Evolutionary conservation across 2,113 vertebrate species (phyloP), one percentile per base, ranked within the genome.

Genomic region (Scolopax mira): DNA sequence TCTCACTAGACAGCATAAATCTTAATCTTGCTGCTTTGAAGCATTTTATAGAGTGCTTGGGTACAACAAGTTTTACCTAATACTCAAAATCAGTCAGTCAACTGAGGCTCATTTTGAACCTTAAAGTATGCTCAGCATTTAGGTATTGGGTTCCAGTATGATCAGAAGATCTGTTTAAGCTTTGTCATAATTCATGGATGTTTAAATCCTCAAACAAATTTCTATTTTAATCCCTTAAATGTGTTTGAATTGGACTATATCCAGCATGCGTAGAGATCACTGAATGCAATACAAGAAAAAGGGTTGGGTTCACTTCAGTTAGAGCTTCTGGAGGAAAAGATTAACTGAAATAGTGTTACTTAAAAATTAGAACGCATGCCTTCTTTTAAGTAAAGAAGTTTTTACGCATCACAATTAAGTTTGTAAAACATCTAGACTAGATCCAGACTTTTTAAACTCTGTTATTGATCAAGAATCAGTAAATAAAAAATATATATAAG

Each of bases 171-270:
- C 18, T 91, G 17, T 77, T 61, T 66, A 88, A 83, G 11, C 30
- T 93, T 85, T 91, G 11, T 41, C 31, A 77, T 73, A 83, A 73
- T 83, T 85, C 49, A 62, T 10, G 77, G 48, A 49, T 61, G 58
- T 70, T 90, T 85, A 90, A 90, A 91, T 54, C 42, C 66, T 42
- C 48, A 93, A 87, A 89, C 2, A 8, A 85, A 65, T 85, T 91
- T 91, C 52, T 88, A 37, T 88, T 93, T 83, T 85, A 91, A 72
- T 91, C 74, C 49, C 79, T 70, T 71, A 90, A 88, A 77, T 54
- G 8, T 77, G 37, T 90, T 95, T 85, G 51, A 82, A n/a, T 79
- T 79, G 58, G 31, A 73, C 79, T 64, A 41, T 5, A 57, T 88
- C 54, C 66, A 85, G 7, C 51, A 48, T 35, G 19, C 31, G 18